Conservation (phyloP, 1,140 invertebrate genomes). For the Zaprionus nigranus region DNA sequence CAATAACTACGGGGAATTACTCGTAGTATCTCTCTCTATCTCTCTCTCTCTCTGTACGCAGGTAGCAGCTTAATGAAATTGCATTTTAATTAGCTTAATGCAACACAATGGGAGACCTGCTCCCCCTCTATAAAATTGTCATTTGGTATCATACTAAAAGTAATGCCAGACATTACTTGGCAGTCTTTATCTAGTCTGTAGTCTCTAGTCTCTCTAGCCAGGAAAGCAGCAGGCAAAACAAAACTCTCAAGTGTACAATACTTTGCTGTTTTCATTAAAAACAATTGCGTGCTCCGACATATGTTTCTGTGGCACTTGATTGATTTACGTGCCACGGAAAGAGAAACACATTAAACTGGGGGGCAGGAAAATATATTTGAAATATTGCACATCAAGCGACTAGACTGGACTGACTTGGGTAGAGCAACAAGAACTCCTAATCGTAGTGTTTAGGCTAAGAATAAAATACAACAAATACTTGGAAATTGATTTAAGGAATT, state of each 20-base stretch:
- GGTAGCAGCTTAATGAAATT: slow-evolving; percentile 54
- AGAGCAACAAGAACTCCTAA: background rate
- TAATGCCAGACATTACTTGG: background rate
- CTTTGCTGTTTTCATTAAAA: slow-evolving; percentile 4
- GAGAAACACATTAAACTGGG: slow-evolving; percentile 19
- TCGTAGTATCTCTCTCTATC: slow-evolving; percentile 14
- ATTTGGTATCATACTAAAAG: background rate
- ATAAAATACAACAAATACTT: slow-evolving; percentile 31
- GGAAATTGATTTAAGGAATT: slow-evolving; percentile 34
- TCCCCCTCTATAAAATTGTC: slow-evolving; percentile 2
- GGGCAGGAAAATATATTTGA: slow-evolving; percentile 11
- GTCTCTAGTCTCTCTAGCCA: background rate
- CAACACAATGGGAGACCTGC: background rate
- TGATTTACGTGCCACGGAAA: slow-evolving; percentile 18
- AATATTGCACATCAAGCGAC: slow-evolving; percentile 19
- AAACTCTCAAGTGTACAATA: background rate
- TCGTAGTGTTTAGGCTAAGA: slow-evolving; percentile 21
- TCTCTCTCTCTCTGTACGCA: background rate
- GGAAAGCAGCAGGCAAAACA: background rate
- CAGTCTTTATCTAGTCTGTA: background rate
- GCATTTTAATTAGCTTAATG: slow-evolving; percentile 70
- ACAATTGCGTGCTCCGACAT: slow-evolving; percentile 12
- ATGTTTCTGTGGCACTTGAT: slow-evolving; percentile 11
- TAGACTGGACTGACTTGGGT: background rate
- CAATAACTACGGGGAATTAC: slow-evolving; percentile 5